These are phyloP conservation scores for Globodera ellingtonae DNA, from an alignment of 1,140 invertebrate genomes.

Conservation along the genomic window DNA sequence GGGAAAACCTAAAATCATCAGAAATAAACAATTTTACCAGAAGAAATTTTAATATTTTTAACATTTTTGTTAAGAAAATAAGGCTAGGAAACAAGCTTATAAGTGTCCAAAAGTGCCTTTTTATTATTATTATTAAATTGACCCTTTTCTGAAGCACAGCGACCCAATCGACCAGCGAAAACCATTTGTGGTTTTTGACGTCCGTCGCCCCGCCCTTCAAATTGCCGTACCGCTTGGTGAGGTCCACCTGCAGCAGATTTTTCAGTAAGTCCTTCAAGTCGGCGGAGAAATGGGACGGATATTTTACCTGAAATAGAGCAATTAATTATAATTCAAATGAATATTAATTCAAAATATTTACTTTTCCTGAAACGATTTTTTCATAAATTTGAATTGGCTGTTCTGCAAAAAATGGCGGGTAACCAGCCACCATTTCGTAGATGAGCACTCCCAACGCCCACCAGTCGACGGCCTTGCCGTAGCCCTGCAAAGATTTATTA, in stretches of 20 bases:
- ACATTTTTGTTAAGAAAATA: too few relatives aligned
- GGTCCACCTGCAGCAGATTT: slow-evolving; percentile 93
- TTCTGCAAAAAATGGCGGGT: slow-evolving; percentile 79
- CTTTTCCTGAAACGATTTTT: slow-evolving; percentile 73
- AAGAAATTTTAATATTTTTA: too few relatives aligned
- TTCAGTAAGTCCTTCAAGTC: slow-evolving; percentile 91
- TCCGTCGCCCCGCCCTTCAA: slow-evolving; percentile 98
- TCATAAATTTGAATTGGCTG: slow-evolving; percentile 88
- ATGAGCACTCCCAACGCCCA: slow-evolving; percentile 67
- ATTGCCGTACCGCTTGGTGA: slow-evolving; percentile 97
- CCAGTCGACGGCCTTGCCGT: slow-evolving; percentile 87
- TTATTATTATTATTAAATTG: slow-evolving; percentile 16
- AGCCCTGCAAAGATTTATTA: slow-evolving; percentile 73
- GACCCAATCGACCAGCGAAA: slow-evolving; percentile 96
- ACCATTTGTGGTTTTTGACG: slow-evolving; percentile 99
- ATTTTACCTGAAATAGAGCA: slow-evolving; percentile 72
- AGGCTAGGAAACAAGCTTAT: too few relatives aligned
- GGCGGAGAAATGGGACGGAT: slow-evolving; percentile 73
- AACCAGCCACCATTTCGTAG: slow-evolving; percentile 68
- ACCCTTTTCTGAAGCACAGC: slow-evolving; percentile 96
- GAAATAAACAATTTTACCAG: too few relatives aligned
- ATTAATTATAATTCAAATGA: background rate
- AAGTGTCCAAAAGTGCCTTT: too few relatives aligned
- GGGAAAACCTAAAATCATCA: slow-evolving; percentile 49
- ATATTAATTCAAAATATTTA: slow-evolving; percentile 44